Base-by-base conservation (phyloP, 2,888 invertebrate genomes). In the Resseliella maxima region DNA sequence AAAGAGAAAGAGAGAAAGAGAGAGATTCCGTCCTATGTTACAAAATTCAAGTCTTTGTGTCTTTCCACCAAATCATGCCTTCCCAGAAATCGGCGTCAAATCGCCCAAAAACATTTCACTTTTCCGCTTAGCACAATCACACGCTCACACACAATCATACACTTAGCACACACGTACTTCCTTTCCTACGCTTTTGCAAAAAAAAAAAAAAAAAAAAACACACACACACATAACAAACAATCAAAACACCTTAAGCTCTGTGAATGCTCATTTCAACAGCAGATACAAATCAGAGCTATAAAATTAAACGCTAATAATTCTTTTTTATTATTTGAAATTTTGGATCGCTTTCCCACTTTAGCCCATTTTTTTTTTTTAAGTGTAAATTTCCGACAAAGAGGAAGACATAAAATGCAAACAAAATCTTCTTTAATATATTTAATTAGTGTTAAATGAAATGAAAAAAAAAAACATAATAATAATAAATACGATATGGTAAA, bases 391-490 rank as follows among this genome's bases (percentile, higher is more conserved):
- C 72, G 24, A 83, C 0, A 12, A 15, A 38, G 38, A 38, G 24
- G 83, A 38, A 83, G 83, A 38, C 38, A 83, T 38, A 10, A 83
- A 83, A 81, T 6, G 38, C 38, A 83, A 3, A 83, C 38, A 38
- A 38, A 83, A 83, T 83, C 83, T 72, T 72, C 83, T 38, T 83
- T 36, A 83, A n/a, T 83, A 83, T 83, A 83, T 38, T 83, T 83
- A 83, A 83, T 83, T 83, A 83, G 83, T 38, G 83, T 83, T 83
- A 38, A 83, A 36, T 36, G 81, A 27, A 50, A 41, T 41, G 41
- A 41, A 41, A n/a, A n/a, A n/a, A n/a, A n/a, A n/a, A n/a, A n/a
- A n/a, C n/a, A n/a, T n/a, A n/a, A n/a, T n/a, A n/a, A n/a, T n/a
- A n/a, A n/a, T n/a, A n/a, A n/a, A n/a, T n/a, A n/a, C n/a, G n/a